These are phyloP conservation scores for Diploscapter pachys DNA, from an alignment of 1,140 invertebrate genomes.

Conservation along the genomic window DNA sequence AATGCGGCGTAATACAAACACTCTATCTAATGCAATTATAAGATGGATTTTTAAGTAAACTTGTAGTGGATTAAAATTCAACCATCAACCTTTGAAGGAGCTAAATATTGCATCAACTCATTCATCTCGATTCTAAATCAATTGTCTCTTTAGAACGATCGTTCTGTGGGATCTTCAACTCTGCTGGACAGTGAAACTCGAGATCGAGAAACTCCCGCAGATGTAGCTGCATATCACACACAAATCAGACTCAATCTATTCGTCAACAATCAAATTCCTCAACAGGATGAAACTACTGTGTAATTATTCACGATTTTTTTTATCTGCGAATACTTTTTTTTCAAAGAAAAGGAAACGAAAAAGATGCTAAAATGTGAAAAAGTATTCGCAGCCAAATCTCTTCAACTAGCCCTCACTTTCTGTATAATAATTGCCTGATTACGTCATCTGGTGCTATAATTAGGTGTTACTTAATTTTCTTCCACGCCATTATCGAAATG, in stretches of 20 bases:
- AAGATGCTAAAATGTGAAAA: no score
- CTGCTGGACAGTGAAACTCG: slow-evolving; percentile 33
- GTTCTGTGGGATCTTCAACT: slow-evolving; percentile 39
- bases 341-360: not conserved
- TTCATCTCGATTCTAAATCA: slow-evolving; percentile 5
- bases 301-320: not conserved
- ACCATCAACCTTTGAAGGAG: no score
- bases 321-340: not conserved
- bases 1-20: no score
- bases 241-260: slow-evolving; percentile 39
- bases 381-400: no score
- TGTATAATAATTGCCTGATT: no score
- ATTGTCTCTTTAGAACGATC: slow-evolving; percentile 25
- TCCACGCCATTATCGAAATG: not conserved
- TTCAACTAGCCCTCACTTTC: no score
- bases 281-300: slow-evolving; percentile 29
- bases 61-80: not conserved
- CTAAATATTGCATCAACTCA: no score
- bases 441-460: not conserved
- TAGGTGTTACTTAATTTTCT: not conserved
- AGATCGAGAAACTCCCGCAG: not conserved
- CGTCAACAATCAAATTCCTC: slow-evolving; percentile 23
- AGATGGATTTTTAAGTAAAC: not conserved
- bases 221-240: slow-evolving; percentile 27
- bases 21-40: no score